phyloP scores from a whole-genome alignment of 92 coral and sea anemone genomes.

The Plumapathes pennacea region DNA sequence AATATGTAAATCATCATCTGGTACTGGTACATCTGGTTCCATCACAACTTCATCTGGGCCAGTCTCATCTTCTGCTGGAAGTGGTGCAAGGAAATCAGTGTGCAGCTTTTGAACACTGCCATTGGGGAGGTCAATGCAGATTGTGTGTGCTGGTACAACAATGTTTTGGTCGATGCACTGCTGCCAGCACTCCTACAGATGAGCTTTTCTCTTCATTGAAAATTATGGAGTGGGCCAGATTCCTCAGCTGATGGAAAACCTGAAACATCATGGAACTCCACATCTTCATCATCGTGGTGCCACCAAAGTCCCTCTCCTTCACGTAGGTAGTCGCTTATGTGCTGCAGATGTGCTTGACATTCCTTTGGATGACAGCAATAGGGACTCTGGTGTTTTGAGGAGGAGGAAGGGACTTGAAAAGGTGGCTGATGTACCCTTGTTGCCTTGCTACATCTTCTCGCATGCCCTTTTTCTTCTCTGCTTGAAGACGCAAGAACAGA shows the following conservation, averaged over 20 bases:
- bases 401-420: constrained; percentile 26
- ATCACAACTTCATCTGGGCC: too few species aligned
- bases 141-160: constrained; percentile 4
- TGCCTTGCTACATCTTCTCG: constrained; percentile 21
- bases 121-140: too few species aligned
- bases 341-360: constrained; percentile 35
- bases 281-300: constrained; percentile 2
- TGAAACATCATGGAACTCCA: constrained; percentile 23
- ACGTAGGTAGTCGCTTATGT: constrained; percentile 34
- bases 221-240: constrained; percentile 15
- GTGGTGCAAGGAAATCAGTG: too few species aligned
- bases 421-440: constrained; percentile 31
- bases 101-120: too few species aligned
- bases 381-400: constrained; percentile 27
- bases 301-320: constrained; percentile 48
- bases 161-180: constrained; percentile 7
- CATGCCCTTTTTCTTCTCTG: constrained; percentile 34
- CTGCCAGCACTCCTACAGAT: constrained; percentile 19
- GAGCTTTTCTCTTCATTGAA: constrained; percentile 9
- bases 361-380: constrained; percentile 20
- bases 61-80: too few species aligned
- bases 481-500: constrained; percentile 35
- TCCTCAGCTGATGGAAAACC: not conserved
- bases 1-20: too few species aligned
- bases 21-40: too few species aligned